These are phyloP conservation scores for Stichodactyla mertensii DNA, from an alignment of 64 coral and sea anemone genomes.

Conservation along the genomic window DNA sequence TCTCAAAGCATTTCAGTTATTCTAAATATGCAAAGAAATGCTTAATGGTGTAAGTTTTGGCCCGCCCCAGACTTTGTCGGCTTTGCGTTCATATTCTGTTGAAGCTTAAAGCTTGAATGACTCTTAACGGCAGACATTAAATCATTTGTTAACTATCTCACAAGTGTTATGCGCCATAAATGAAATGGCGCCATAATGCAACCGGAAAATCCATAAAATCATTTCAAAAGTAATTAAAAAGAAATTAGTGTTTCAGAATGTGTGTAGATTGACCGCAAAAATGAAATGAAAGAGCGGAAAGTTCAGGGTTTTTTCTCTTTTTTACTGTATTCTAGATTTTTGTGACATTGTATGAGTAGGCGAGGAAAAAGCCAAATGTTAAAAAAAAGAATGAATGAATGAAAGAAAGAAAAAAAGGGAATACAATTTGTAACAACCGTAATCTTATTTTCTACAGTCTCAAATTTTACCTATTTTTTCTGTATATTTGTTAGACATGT, in stretches of 20 bases:
- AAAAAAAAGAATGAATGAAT: too few relatives aligned
- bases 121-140: neutral
- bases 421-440: too few relatives aligned
- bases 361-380: too few relatives aligned
- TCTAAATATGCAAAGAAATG: conserved; percentile 15
- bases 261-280: neutral
- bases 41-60: neutral
- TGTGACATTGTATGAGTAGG: too few relatives aligned
- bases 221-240: neutral
- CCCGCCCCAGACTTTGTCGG: conserved; percentile 23
- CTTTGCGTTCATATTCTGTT: neutral
- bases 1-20: conserved; percentile 14
- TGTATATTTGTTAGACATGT: neutral
- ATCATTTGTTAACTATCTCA: conserved; percentile 6
- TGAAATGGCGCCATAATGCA: neutral
- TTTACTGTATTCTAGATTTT: neutral
- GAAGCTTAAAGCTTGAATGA: neutral
- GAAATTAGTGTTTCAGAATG: neutral
- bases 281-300: neutral
- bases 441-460: too few relatives aligned
- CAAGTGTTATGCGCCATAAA: neutral
- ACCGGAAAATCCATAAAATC: neutral
- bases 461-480: too few relatives aligned
- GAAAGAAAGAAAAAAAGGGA: too few relatives aligned
- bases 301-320: neutral